A percentile compares a stretch with the other conserved stretches of the same genome.
Evolutionary conservation across 2,113 vertebrate species (phyloP).

Genomic region (Eulemur rufifrons): DNA sequence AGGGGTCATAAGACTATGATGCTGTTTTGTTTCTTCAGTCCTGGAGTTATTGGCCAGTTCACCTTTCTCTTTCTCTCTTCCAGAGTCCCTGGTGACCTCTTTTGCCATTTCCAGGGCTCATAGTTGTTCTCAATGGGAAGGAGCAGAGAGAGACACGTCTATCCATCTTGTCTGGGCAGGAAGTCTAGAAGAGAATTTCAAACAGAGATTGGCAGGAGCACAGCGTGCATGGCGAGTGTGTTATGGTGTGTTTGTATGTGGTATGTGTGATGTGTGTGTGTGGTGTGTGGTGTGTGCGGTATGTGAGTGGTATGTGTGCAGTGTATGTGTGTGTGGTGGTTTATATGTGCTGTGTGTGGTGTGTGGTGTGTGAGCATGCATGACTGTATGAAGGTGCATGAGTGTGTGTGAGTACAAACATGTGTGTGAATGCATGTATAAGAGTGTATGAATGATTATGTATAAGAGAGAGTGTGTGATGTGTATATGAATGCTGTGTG

Average conservation of each 20-base stretch:
- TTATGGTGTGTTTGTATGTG: background rate
- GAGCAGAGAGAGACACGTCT: background rate
- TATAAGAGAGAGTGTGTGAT: background rate
- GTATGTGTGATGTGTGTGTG: background rate
- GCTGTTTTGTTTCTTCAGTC: background rate
- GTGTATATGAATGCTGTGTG: background rate
- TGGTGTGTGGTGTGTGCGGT: background rate
- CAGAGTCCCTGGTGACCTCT: background rate
- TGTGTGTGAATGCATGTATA: background rate
- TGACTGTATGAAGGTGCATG: background rate
- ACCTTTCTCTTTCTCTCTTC: background rate
- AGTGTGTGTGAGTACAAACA: too few relatives aligned
- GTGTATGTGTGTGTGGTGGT: background rate
- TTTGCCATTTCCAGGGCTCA: background rate
- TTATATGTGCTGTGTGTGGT: background rate
- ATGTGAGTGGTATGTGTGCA: background rate
- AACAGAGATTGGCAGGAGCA: background rate
- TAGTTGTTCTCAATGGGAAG: background rate
- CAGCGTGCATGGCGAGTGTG: background rate
- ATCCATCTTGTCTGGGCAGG: background rate
- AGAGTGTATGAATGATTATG: background rate
- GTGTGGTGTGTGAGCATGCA: background rate
- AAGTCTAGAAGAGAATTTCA: background rate
- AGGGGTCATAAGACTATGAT: background rate
- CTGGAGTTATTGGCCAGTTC: background rate